Percentiles rank a stretch among this genome's conserved stretches.
Conservation (phyloP, 2,113 vertebrate species). For the Chamaetylas fuelleborni region DNA sequence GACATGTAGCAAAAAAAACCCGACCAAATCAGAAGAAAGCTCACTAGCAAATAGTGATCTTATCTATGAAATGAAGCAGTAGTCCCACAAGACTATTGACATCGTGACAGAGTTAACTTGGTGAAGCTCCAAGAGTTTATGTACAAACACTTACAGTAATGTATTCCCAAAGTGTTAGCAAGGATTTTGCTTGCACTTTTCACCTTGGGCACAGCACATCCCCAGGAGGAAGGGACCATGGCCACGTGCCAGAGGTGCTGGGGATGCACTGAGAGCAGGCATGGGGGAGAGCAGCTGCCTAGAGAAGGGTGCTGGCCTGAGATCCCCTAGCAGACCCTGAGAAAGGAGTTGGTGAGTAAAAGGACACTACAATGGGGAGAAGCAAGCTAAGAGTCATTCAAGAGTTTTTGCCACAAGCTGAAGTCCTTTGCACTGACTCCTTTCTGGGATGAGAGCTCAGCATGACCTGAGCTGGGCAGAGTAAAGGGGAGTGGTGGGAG, state of each 20-base stretch:
- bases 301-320: not conserved
- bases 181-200: not conserved
- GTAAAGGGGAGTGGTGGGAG: not conserved
- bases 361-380: not conserved
- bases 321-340: not conserved
- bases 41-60: not conserved
- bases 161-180: not conserved
- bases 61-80: not conserved
- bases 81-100: not conserved
- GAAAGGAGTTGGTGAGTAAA: not conserved
- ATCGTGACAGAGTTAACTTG: not conserved
- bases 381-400: not conserved
- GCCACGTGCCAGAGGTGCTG: not conserved
- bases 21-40: not conserved
- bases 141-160: not conserved
- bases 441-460: not conserved
- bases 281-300: not conserved
- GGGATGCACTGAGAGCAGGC: not conserved
- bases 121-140: not conserved
- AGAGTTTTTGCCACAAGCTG: not conserved
- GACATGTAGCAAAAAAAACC: not conserved
- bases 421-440: not conserved
- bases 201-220: rapidly evolving
- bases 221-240: rapidly evolving
- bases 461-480: not conserved